phyloP scores from a whole-genome alignment of 1,140 invertebrate species.

The Anthonomus grandis region DNA sequence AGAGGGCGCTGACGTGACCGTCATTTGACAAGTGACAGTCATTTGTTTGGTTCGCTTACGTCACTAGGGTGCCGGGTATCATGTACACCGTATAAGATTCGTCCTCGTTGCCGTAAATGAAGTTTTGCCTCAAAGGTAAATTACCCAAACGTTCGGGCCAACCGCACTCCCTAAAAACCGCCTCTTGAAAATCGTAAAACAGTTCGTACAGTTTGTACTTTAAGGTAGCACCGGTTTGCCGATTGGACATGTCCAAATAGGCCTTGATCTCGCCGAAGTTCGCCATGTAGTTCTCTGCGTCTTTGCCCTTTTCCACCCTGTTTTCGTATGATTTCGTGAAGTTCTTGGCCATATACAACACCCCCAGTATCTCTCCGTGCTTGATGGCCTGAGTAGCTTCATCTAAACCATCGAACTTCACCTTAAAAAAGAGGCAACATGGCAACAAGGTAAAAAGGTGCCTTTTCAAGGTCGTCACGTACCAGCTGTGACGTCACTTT shows the following conservation, averaged over 20 bases:
- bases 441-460: not conserved
- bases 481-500: too few relatives aligned
- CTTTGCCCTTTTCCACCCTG: slow-evolving; percentile 42
- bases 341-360: slow-evolving; percentile 68
- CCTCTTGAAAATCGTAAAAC: slow-evolving; percentile 58
- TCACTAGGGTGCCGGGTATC: slow-evolving; percentile 71
- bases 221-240: slow-evolving; percentile 65
- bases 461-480: too few relatives aligned
- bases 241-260: slow-evolving; percentile 53
- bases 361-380: slow-evolving; percentile 63
- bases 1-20: not conserved
- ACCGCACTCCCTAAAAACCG: slow-evolving; percentile 57
- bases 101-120: slow-evolving; percentile 65
- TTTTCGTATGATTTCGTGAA: slow-evolving; percentile 66
- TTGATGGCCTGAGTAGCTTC: slow-evolving; percentile 60
- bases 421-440: too few relatives aligned
- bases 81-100: slow-evolving; percentile 69
- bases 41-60: slow-evolving; percentile 53
- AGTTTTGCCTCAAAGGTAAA: slow-evolving; percentile 62
- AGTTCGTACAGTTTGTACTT: slow-evolving; percentile 60
- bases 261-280: slow-evolving; percentile 57
- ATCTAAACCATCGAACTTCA: slow-evolving; percentile 52
- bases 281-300: slow-evolving; percentile 52
- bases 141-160: slow-evolving; percentile 55
- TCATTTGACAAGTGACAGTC: not conserved